A percentile compares a stretch with the other conserved stretches of the same genome.
Evolutionary conservation across 1,140 invertebrate genomes (phyloP).

Genomic region (Eufriesea mexicana): DNA sequence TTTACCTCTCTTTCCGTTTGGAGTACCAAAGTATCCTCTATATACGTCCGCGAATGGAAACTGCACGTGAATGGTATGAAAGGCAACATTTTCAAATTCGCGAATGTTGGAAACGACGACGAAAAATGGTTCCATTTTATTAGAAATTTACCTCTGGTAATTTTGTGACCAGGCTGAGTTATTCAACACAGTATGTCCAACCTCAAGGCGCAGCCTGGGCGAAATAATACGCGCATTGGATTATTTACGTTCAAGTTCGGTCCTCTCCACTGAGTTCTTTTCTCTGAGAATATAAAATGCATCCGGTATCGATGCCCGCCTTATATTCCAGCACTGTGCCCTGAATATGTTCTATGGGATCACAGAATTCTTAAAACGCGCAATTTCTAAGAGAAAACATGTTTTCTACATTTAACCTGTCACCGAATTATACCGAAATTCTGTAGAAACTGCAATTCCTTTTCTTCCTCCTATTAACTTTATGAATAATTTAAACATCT

Average conservation of each 20-base stretch:
- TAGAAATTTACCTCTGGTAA: slow-evolving; percentile 2
- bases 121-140: not conserved
- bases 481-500: too few relatives aligned
- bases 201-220: not conserved
- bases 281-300: slow-evolving; percentile 51
- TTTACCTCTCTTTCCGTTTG: not conserved
- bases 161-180: not conserved
- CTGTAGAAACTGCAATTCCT: too few relatives aligned
- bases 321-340: slow-evolving; percentile 48
- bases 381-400: not conserved
- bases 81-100: not conserved
- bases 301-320: slow-evolving; percentile 54
- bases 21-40: not conserved
- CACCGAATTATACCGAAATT: not conserved
- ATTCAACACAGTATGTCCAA: slow-evolving; percentile 25
- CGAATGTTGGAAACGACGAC: not conserved
- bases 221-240: slow-evolving; percentile 47
- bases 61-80: not conserved
- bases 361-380: not conserved
- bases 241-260: slow-evolving; percentile 58
- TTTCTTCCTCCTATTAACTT: too few relatives aligned
- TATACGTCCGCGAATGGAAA: not conserved
- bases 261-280: slow-evolving; percentile 14
- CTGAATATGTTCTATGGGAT: slow-evolving; percentile 31
- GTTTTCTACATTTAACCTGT: not conserved